Evolutionary conservation across 1,140 invertebrate genomes (phyloP), one percentile per base, ranked within the genome.

Genomic region (Drosophila equinoxialis): DNA sequence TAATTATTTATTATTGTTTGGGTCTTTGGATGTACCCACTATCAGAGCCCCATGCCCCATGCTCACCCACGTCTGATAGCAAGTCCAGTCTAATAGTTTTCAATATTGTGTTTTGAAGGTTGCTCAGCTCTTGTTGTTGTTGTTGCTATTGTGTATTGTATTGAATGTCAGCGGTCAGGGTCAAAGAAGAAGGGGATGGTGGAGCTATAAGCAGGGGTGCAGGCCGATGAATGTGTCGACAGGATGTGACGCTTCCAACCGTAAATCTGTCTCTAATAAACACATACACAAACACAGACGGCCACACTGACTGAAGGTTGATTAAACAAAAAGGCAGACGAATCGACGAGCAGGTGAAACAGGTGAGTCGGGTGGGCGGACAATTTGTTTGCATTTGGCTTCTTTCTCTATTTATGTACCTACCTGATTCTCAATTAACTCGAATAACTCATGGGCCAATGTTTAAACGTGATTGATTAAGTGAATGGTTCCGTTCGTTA

Each of bases 231-330:
- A 55, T 70, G 55, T 65, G 26, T 64, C 61, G 61, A 81, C 82
- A 86, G 82, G 82, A 85, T 86, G 82, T 85, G 82, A 85, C 82
- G 82, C 68, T 60, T 39, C 59, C 42, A 78, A 64, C 66, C 60
- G 77, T 81, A 68, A 81, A 81, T 83, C 73, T 62, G 81, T 74
- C 65, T 77, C 74, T 71, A 79, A 86, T 86, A 79, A 86, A 86
- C 82, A 84, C 20, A 33, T 54, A 59, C 30, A 41, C 23, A 14
- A 3, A 37, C 23, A 14, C 20, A 51, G 41, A 59, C 41, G 11
- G 11, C 10, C 10, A 39, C 68, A 59, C 57, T 6, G 5, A 59
- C 33, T 17, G 62, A 68, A 86, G 75, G 78, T 85, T 85, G 59
- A 81, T 82, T 87, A 85, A 79, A 79, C 72, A 82, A 82, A 78